phyloP scores from a whole-genome alignment of 2,113 vertebrate genomes.

The Cyanoliseus patagonus region DNA sequence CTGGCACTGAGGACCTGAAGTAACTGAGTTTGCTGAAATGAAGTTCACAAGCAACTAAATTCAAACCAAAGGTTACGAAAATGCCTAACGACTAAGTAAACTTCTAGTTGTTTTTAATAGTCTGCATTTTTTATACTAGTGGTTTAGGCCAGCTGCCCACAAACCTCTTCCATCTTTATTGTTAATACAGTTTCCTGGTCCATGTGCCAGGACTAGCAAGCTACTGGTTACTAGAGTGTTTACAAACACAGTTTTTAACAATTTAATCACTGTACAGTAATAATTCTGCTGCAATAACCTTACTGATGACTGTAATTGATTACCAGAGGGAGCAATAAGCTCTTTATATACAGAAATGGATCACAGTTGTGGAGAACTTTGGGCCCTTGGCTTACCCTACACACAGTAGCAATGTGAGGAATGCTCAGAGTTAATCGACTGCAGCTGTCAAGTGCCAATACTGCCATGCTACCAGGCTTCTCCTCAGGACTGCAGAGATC shows the following conservation, averaged over 20 bases:
- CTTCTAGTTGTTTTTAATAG: not conserved
- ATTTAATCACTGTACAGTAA: not conserved
- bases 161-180: not conserved
- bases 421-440: not conserved
- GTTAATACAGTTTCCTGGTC: not conserved
- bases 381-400: not conserved
- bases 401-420: not conserved
- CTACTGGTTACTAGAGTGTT: not conserved
- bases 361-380: not conserved
- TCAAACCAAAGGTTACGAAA: not conserved
- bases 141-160: not conserved
- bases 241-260: not conserved
- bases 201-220: not conserved
- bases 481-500: not conserved
- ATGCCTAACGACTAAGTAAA: rapidly evolving
- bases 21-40: not conserved
- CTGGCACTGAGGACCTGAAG: not conserved
- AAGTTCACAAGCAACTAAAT: not conserved
- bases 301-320: not conserved
- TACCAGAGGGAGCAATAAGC: not conserved
- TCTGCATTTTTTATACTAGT: not conserved
- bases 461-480: not conserved
- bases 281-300: not conserved
- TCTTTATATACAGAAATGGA: not conserved
- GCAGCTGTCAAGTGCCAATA: not conserved